These are phyloP conservation scores for Osmerus eperlanus DNA, from an alignment of 2,113 vertebrate species.

Conservation along the genomic window DNA sequence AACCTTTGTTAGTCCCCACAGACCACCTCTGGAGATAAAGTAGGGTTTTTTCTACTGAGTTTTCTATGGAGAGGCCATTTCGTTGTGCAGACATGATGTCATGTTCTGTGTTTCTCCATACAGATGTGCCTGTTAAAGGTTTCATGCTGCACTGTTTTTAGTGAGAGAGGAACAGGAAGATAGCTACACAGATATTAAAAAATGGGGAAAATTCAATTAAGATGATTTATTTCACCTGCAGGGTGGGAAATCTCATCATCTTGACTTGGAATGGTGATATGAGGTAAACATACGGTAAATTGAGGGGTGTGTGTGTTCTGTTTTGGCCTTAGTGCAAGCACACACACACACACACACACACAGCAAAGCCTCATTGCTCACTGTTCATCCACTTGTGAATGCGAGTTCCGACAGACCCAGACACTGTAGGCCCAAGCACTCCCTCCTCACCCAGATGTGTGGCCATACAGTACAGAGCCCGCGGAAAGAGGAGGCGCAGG, in stretches of 20 bases:
- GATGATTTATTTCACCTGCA: conserved; percentile 14
- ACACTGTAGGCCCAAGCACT: conserved; percentile 19
- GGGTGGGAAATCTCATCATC: conserved; percentile 13
- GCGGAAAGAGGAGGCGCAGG: conserved; percentile 20
- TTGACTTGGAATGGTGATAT: conserved; percentile 1
- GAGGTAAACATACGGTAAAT: background rate
- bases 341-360: conserved; percentile 8
- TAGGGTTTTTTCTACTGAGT: too few species aligned
- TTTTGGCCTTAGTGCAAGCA: background rate
- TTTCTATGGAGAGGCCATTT: conserved; percentile 5
- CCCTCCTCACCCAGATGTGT: conserved; percentile 25
- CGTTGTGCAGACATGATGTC: background rate
- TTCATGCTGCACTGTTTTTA: background rate
- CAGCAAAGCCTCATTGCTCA: conserved; percentile 6
- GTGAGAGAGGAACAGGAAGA: background rate
- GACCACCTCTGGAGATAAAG: background rate
- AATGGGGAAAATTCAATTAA: background rate
- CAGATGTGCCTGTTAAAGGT: background rate
- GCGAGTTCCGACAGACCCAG: background rate
- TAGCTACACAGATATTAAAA: conserved; percentile 6
- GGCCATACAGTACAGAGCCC: conserved; percentile 32
- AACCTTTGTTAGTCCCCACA: background rate
- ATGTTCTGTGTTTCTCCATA: background rate
- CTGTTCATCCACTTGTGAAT: background rate
- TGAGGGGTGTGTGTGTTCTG: background rate